phyloP scores from a whole-genome alignment of 2,888 invertebrate genomes.

The Polymixis lichenea region DNA sequence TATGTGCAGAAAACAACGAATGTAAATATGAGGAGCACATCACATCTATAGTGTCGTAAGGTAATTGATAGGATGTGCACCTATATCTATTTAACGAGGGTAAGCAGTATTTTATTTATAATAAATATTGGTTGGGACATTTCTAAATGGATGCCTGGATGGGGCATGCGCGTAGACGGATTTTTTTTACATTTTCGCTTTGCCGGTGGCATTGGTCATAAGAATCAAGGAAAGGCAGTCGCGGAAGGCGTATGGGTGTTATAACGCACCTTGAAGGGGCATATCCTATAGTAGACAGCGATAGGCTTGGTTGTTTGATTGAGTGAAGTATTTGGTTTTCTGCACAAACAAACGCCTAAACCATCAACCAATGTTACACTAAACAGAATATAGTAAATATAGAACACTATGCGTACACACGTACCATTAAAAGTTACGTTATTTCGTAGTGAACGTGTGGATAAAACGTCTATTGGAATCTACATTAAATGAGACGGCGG shows the following conservation, averaged over 20 bases:
- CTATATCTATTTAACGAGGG: not conserved
- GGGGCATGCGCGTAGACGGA: not conserved
- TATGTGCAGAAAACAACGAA: slow-evolving; percentile 1
- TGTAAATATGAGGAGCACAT: not conserved
- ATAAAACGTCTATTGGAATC: slow-evolving; percentile 11
- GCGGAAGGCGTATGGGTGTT: no score
- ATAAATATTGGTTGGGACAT: not conserved
- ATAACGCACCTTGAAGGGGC: not conserved
- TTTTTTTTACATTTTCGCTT: not conserved
- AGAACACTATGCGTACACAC: not conserved
- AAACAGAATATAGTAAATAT: slow-evolving; percentile 1
- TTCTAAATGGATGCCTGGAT: not conserved
- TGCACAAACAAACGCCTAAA: slow-evolving; percentile 3
- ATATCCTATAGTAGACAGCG: no score
- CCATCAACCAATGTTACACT: not conserved
- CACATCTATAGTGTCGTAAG: not conserved
- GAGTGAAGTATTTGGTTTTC: not conserved
- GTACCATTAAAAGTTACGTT: not conserved
- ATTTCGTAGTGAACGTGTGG: not conserved
- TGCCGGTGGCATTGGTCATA: not conserved
- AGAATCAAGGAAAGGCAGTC: not conserved
- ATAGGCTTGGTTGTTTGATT: not conserved
- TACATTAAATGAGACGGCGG: not conserved
- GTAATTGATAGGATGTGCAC: not conserved
- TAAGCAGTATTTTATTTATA: not conserved